phyloP scores from a whole-genome alignment of 2,888 invertebrate species.

The Drosophila sordidapex region DNA sequence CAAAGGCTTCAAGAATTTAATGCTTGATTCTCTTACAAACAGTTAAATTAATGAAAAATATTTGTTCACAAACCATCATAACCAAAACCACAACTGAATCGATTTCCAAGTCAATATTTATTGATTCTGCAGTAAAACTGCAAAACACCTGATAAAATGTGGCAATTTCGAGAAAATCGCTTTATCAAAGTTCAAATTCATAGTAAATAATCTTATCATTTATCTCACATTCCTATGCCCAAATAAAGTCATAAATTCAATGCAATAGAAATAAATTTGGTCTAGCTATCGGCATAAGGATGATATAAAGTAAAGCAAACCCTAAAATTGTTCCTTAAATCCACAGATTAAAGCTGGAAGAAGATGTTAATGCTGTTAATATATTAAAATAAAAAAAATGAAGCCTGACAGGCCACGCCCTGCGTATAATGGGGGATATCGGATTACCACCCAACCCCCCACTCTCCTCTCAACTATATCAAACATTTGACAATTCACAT shows the following conservation, averaged over 20 bases:
- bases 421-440: slow-evolving; percentile 20
- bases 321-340: neutral
- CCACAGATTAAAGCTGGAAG: slow-evolving; percentile 28
- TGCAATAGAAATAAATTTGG: neutral
- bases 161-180: neutral
- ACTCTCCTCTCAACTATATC: slow-evolving; percentile 26
- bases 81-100: neutral
- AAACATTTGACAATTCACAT: slow-evolving; percentile 70
- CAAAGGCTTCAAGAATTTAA: neutral
- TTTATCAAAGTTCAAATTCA: neutral
- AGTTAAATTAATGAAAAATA: neutral
- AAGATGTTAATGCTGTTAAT: neutral
- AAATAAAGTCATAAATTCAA: neutral
- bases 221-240: neutral
- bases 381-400: neutral
- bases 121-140: neutral
- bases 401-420: slow-evolving; percentile 40
- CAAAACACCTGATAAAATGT: neutral
- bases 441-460: slow-evolving; percentile 23
- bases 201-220: neutral
- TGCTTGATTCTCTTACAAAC: neutral
- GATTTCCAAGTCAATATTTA: neutral
- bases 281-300: neutral
- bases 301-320: neutral
- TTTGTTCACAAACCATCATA: neutral